A percentile compares a stretch with the other conserved stretches of the same genome.
Evolutionary conservation across 2,888 invertebrate species (phyloP).

Genomic region (Piscicola geometra): DNA sequence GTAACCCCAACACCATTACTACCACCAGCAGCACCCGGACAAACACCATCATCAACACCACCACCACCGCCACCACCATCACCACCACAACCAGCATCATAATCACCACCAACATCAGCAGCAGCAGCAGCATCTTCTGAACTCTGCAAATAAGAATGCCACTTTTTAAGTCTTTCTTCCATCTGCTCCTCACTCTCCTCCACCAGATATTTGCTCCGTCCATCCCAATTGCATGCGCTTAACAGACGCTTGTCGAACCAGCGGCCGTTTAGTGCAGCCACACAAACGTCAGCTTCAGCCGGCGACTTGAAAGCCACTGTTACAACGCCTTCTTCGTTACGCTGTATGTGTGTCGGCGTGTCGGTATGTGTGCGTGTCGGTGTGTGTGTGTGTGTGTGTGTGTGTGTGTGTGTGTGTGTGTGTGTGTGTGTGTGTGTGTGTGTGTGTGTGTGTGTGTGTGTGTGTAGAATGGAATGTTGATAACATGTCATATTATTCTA

Average conservation of each 20-base stretch:
- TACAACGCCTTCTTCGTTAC: constrained; percentile 89
- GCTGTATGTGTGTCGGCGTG: constrained; percentile 57
- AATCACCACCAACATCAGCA: not conserved
- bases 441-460: too few relatives aligned
- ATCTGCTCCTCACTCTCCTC: constrained; percentile 84
- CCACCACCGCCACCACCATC: not conserved
- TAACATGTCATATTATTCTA: too few relatives aligned
- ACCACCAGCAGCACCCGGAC: not conserved
- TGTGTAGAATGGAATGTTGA: too few relatives aligned
- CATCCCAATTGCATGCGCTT: constrained; percentile 86
- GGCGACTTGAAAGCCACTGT: constrained; percentile 83
- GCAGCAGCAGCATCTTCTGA: not conserved
- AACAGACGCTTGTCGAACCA: constrained; percentile 62
- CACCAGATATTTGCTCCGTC: constrained; percentile 81
- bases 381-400: not conserved
- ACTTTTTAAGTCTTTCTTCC: constrained; percentile 73
- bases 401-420: constrained; percentile 10
- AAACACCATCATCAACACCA: not conserved
- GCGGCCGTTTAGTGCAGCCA: constrained; percentile 78
- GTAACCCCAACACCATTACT: not conserved
- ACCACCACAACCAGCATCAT: not conserved
- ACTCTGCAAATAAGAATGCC: constrained; percentile 63
- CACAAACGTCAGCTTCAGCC: constrained; percentile 84
- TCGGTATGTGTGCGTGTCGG: too few relatives aligned
- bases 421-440: constrained; percentile 4